phyloP scores from a whole-genome alignment of 2,888 invertebrate genomes.

The Phalera bucephala region DNA sequence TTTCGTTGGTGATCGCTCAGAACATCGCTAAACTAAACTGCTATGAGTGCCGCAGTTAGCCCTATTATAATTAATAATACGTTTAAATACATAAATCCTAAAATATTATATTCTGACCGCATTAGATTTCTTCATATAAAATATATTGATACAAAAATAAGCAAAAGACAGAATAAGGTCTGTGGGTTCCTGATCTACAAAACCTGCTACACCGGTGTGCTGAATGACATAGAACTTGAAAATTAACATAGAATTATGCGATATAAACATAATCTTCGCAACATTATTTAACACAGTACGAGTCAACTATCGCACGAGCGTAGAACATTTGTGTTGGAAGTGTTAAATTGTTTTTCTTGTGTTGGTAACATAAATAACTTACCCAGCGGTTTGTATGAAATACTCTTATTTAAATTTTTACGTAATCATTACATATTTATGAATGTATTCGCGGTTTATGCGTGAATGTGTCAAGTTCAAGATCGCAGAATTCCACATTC shows the following conservation, averaged over 20 bases:
- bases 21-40: too few relatives aligned
- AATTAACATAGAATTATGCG: conserved; percentile 64
- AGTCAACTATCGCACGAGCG: conserved; percentile 33
- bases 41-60: too few relatives aligned
- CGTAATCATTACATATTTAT: conserved; percentile 6
- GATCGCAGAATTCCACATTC: too few relatives aligned
- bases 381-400: background rate
- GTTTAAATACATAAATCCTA: too few relatives aligned
- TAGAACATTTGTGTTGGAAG: conserved; percentile 3
- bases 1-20: too few relatives aligned
- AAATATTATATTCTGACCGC: too few relatives aligned
- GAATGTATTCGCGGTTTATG: background rate
- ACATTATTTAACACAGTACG: conserved; percentile 48
- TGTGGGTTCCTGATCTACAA: conserved; percentile 26
- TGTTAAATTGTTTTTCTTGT: background rate
- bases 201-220: conserved; percentile 53
- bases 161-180: conserved; percentile 9
- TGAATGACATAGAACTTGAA: conserved; percentile 74
- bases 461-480: conserved; percentile 9
- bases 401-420: background rate
- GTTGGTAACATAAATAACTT: background rate
- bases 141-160: too few relatives aligned
- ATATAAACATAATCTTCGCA: conserved; percentile 54
- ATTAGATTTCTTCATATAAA: too few relatives aligned
- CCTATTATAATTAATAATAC: too few relatives aligned